Conservation (phyloP, 2,113 vertebrate genomes). For the Chaetura pelagica region DNA sequence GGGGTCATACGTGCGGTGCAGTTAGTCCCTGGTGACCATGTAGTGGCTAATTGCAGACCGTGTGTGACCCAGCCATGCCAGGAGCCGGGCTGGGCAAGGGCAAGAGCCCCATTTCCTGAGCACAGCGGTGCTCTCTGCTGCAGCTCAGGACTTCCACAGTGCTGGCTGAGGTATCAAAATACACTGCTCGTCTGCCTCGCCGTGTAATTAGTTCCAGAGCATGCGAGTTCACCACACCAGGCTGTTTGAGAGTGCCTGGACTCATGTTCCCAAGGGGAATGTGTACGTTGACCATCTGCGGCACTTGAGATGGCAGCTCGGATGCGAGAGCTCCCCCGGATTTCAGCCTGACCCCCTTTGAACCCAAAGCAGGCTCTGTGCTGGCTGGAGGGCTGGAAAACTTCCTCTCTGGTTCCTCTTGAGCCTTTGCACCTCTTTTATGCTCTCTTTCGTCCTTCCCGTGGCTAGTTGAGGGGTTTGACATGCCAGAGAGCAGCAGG, state of each 20-base stretch:
- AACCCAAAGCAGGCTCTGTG: background rate
- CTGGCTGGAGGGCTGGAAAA: background rate
- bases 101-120: slow-evolving; percentile 54
- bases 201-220: slow-evolving; percentile 27
- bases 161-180: background rate
- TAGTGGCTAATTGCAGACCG: slow-evolving; percentile 5
- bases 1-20: background rate
- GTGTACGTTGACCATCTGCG: background rate
- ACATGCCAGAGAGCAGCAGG: background rate
- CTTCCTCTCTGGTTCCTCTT: background rate
- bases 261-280: accelerated
- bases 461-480: accelerated
- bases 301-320: accelerated
- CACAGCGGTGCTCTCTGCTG: background rate
- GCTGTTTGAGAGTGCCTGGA: accelerated
- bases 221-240: accelerated
- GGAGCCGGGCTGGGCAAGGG: background rate
- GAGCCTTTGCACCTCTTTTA: background rate
- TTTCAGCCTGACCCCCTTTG: background rate
- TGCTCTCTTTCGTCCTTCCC: background rate
- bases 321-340: background rate
- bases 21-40: background rate
- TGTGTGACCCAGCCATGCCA: background rate
- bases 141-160: background rate
- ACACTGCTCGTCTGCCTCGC: background rate